A percentile compares a stretch with the other conserved stretches of the same genome.
Evolutionary conservation across 2,888 invertebrate genomes (phyloP).

Genomic region (Nomada fabriciana): DNA sequence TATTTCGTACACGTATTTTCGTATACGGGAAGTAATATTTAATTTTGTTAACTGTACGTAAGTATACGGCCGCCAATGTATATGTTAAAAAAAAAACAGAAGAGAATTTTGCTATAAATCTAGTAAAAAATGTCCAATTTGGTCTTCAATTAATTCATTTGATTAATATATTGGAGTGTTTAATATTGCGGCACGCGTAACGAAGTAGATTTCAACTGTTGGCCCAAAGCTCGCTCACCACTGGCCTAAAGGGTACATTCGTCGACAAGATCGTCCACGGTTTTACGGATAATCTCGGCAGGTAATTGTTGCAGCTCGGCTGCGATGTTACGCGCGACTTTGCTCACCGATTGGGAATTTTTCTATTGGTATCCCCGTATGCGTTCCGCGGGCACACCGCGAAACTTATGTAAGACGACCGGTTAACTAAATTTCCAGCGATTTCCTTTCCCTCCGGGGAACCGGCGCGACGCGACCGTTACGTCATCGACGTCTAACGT

Average conservation of each 20-base stretch:
- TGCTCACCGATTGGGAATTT: conserved; percentile 10
- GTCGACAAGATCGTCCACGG: no score
- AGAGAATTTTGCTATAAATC: no score
- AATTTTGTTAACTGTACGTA: not conserved
- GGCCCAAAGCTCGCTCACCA: no score
- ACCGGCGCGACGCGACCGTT: conserved; percentile 2
- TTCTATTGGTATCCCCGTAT: not conserved
- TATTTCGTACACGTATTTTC: not conserved
- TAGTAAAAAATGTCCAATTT: no score
- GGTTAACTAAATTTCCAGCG: conserved; percentile 64
- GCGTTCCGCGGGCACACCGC: conserved; percentile 8
- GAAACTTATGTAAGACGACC: conserved; percentile 16
- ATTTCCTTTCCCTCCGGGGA: conserved; percentile 66
- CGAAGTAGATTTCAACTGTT: no score
- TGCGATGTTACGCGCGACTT: not conserved
- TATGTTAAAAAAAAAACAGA: no score
- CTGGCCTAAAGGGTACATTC: no score
- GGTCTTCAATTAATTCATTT: no score
- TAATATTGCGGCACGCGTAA: no score
- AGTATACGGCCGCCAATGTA: not conserved
- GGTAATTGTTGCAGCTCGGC: not conserved
- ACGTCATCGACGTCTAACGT: conserved; percentile 14
- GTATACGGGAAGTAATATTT: not conserved
- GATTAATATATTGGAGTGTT: no score
- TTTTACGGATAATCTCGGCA: no score